Conservation (phyloP, 2,797 vertebrate genomes). For the Myotis vivesi region DNA sequence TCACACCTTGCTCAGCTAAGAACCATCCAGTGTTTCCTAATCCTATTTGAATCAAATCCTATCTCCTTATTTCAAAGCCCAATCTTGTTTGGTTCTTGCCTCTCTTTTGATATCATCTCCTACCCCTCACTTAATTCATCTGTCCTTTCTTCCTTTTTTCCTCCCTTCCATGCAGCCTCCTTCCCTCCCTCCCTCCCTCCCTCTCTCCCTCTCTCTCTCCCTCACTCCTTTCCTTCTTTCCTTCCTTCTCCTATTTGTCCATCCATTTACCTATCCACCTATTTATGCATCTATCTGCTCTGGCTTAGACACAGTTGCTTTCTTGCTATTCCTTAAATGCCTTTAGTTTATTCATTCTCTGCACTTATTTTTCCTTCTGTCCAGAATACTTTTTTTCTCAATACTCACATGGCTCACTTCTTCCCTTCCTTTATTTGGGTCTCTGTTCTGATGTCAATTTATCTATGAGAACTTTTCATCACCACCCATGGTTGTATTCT, state of each 20-base stretch:
- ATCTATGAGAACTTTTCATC: background rate
- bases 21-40: background rate
- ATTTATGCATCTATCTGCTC: background rate
- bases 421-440: background rate
- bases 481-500: background rate
- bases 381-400: background rate
- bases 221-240: fast-evolving
- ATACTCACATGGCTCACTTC: background rate
- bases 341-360: background rate
- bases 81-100: background rate
- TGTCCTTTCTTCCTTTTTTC: no score
- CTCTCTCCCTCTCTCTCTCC: no score
- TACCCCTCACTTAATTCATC: background rate
- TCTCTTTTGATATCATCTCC: background rate
- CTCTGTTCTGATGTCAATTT: background rate
- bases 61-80: background rate
- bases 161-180: no score
- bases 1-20: background rate
- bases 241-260: no score
- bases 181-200: no score
- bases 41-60: background rate
- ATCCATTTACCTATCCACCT: background rate
- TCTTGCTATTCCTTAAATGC: background rate
- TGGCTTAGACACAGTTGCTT: background rate
- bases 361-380: background rate